Evolutionary conservation across 2,888 invertebrate species (phyloP), one percentile per base, ranked within the genome.

Genomic region (Ptilodon capucinus): DNA sequence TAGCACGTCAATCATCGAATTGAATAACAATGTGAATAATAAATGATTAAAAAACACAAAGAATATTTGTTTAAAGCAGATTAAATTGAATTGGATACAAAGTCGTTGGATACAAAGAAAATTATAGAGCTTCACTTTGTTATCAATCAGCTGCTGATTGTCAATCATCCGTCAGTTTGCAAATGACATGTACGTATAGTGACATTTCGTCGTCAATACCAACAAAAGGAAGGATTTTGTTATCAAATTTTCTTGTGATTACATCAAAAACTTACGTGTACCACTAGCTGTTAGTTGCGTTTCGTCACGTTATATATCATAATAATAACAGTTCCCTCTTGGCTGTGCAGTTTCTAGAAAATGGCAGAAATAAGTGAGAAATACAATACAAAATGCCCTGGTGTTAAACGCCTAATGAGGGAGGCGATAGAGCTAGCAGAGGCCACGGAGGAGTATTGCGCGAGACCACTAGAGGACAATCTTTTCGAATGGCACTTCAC

Each of bases 401-500:
- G 98, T 76, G 98, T 98, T 4, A 98, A 98, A 86, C 93, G 98
- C 44, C 91, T 98, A 64, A 97, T 98, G 97, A 92, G 95, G 74
- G 98, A 98, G 86, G 98, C 98, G 8, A 87, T 93, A 64, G 98
- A 99, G 83, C 86, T 98, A 57, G 93, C 94, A 23, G 95, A 96
- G 64, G 94, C 97, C 4, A 97, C 97, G 0, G 97, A 97, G 73
- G 96, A 97, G 79, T 98, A 96, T 82, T 95, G 92, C 84, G 98
- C 98, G 9, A 94, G 95, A 71, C 98, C 98, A 2, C 83, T 98
- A 40, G 97, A 98, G 82, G 98, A 98, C 79, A 99, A 98, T 85
- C 89, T 98, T 43, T 98, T 99, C 82, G 98, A 98, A 81, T 99
- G 98, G 98, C 98, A 99, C 84, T 98, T 99, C 79, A 98, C 98